Percentiles rank a stretch among this genome's conserved stretches.
Evolutionary conservation across 2,888 invertebrate genomes (phyloP).

Genomic region (Itoplectis maculator): DNA sequence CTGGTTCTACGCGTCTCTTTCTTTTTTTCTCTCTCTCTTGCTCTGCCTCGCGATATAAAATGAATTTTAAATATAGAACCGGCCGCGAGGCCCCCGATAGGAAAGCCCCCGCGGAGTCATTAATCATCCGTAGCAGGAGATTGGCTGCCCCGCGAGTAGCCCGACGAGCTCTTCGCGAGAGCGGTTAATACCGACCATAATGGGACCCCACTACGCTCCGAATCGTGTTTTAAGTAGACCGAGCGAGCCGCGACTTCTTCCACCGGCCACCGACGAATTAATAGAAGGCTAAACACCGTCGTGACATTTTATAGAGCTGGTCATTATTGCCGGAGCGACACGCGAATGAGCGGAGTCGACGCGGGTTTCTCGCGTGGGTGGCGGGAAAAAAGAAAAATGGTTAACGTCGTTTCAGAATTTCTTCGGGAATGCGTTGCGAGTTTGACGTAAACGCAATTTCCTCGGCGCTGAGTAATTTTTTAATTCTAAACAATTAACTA

Average conservation of each 20-base stretch:
- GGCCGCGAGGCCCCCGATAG: conserved; percentile 14
- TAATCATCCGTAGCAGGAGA: conserved; percentile 38
- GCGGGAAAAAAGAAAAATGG: not conserved
- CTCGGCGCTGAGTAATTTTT: too few relatives aligned
- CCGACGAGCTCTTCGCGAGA: conserved; percentile 8
- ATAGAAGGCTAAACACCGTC: conserved; percentile 38
- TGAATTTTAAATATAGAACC: conserved; percentile 44
- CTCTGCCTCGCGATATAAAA: conserved; percentile 6
- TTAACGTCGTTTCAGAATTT: conserved; percentile 18
- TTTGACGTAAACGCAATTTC: too few relatives aligned
- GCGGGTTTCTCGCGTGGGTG: not conserved
- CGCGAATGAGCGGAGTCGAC: not conserved
- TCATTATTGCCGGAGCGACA: conserved; percentile 45
- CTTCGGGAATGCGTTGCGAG: conserved; percentile 5
- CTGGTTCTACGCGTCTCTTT: conserved; percentile 46
- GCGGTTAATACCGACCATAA: conserved; percentile 38
- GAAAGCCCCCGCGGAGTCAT: conserved; percentile 35
- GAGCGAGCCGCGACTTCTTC: not conserved
- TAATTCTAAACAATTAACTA: too few relatives aligned
- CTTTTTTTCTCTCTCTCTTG: too few relatives aligned
- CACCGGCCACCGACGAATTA: conserved; percentile 23
- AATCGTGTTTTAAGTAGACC: conserved; percentile 45
- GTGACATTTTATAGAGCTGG: conserved; percentile 50
- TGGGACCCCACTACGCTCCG: conserved; percentile 20
- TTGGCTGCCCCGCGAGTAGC: not conserved